Conservation (phyloP, 2,113 vertebrate species). For the Indicator maculatus region DNA sequence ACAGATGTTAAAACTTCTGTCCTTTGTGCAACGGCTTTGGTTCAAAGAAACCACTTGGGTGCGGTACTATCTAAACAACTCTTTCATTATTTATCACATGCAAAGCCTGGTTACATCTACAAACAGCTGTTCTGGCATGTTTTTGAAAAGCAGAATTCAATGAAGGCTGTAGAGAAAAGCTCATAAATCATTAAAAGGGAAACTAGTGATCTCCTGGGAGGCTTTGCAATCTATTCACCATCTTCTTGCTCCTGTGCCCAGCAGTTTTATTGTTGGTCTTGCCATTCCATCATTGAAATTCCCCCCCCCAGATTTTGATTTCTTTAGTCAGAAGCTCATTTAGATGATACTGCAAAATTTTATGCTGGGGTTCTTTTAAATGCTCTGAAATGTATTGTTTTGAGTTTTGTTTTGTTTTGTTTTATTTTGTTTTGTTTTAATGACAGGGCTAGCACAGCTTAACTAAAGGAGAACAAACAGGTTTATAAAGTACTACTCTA, state of each 20-base stretch:
- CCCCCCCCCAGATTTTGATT: neutral
- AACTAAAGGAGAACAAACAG: neutral
- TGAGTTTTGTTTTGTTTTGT: too few species aligned
- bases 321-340: neutral
- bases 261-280: neutral
- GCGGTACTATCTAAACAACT: neutral
- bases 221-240: neutral
- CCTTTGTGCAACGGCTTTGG: neutral
- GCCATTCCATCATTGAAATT: neutral
- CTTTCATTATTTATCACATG: constrained; percentile 1
- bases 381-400: neutral
- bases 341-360: neutral
- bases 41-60: neutral
- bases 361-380: neutral
- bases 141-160: neutral
- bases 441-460: neutral
- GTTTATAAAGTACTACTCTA: neutral
- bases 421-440: neutral
- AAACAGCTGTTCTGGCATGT: constrained; percentile 18
- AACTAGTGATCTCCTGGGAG: neutral
- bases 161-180: neutral
- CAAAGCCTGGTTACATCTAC: neutral
- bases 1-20: neutral
- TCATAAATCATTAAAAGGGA: neutral
- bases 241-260: neutral